Conservation (phyloP, 2,888 invertebrate genomes). For the Frankliniella fusca region DNA sequence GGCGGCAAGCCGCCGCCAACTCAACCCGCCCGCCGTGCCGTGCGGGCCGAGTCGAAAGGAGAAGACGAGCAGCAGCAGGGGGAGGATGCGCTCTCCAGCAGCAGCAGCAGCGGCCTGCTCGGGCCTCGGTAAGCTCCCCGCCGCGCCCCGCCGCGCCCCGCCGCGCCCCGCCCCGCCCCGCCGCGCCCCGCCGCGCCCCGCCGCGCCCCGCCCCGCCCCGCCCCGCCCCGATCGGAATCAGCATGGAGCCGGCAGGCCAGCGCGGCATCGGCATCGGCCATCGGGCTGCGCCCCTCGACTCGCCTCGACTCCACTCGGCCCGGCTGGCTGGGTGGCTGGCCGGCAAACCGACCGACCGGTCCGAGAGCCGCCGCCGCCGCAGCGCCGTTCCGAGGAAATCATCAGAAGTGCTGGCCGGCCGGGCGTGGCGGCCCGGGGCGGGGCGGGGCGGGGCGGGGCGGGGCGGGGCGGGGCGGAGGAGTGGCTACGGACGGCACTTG, state of each 20-base stretch:
- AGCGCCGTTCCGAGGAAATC: not conserved
- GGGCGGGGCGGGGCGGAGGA: not conserved
- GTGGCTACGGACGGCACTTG: not conserved
- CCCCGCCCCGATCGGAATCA: not conserved
- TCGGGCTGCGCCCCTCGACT: no score
- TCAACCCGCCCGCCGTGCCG: no score
- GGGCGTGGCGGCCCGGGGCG: not conserved
- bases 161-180: not conserved
- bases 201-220: not conserved
- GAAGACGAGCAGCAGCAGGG: no score
- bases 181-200: not conserved
- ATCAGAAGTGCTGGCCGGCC: not conserved
- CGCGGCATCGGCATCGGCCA: not conserved
- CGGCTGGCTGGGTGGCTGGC: no score
- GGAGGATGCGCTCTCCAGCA: not conserved
- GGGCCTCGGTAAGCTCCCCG: not conserved
- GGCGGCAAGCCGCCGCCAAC: not conserved
- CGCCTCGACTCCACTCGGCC: no score
- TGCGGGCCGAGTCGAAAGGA: no score
- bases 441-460: not conserved
- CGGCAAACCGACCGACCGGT: not conserved
- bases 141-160: not conserved
- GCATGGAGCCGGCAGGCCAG: not conserved
- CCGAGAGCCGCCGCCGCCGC: not conserved
- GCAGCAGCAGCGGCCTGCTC: not conserved